Conservation (phyloP, 2,113 vertebrate genomes). For the Ancistrus triradiatus region DNA sequence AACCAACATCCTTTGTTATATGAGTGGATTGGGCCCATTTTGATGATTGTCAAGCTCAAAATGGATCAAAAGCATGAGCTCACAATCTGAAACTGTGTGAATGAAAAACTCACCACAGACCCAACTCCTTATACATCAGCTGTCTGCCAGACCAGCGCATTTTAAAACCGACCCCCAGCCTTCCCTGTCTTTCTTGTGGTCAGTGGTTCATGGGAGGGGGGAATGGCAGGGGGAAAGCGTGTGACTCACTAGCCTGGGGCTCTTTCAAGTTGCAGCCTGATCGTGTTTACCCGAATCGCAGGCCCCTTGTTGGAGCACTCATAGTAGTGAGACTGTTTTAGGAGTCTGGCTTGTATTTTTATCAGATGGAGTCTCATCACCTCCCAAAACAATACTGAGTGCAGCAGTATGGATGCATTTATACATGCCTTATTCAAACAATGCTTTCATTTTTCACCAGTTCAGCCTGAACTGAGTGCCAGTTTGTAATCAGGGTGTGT, state of each 20-base stretch:
- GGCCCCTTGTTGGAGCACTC: conserved; percentile 28
- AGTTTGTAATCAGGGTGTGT: too few relatives aligned
- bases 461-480: too few relatives aligned
- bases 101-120: background rate
- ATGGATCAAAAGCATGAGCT: background rate
- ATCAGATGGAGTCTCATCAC: conserved; percentile 18
- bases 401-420: background rate
- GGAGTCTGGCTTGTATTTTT: conserved; percentile 50
- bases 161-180: conserved; percentile 14
- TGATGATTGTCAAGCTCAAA: background rate
- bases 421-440: too few relatives aligned
- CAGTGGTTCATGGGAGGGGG: conserved; percentile 29
- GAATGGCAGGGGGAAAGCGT: background rate
- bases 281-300: conserved; percentile 37
- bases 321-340: conserved; percentile 17
- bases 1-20: conserved; percentile 3
- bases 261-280: conserved; percentile 47
- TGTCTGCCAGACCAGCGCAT: conserved; percentile 5
- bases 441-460: too few relatives aligned
- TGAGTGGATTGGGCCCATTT: background rate
- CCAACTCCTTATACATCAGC: background rate
- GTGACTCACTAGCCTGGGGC: conserved; percentile 46
- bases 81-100: background rate
- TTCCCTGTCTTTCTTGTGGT: conserved; percentile 48
- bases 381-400: too few relatives aligned